Evolutionary conservation across 2,888 invertebrate genomes (phyloP), one percentile per base, ranked within the genome.

Genomic region (Eristalinus sepulchralis): DNA sequence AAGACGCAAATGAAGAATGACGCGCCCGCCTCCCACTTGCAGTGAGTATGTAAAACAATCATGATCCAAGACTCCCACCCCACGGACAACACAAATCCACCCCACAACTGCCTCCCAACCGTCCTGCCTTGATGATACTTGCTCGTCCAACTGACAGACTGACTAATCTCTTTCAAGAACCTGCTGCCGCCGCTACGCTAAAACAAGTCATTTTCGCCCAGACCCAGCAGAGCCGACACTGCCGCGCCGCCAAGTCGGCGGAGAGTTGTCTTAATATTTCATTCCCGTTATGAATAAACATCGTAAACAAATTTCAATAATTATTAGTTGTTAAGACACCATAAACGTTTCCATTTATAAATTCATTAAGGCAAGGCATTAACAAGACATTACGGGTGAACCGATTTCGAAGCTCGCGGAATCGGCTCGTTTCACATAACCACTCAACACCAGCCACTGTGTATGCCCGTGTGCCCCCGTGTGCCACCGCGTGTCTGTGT

Each of bases 331-430:
- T 72, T 62, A 71, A 62, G 39, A 55, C 22, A 22, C 27, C 33
- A 67, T 53, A 63, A 63, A 63, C 55, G 47, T 53, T 55, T 22
- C n/a, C 53, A 72, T 33, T 72, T 66, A 57, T 64, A 57, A 75
- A 66, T 66, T 75, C 66, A 75, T 66, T 47, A 66, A 75, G 8
- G 31, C 66, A 39, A 47, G 13, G 31, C 59, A 75, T 66, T 66
- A 66, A 66, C 39, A 31, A 59, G 66, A 31, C 59, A 66, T 75
- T 75, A 39, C 36, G 57, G 57, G 24, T 57, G 62, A 68, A n/a
- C 22, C 24, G 24, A 67, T 34, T 63, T 70, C 17, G 34, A 33
- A 57, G 59, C 47, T 76, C 47, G 64, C 75, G 36, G 39, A 60
- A 59, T 76, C 53, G 53, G 68, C 76, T 39, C 55, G 64, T 75